Evolutionary conservation across 2,888 invertebrate genomes (phyloP).

Genomic region (Cantharis rufa): DNA sequence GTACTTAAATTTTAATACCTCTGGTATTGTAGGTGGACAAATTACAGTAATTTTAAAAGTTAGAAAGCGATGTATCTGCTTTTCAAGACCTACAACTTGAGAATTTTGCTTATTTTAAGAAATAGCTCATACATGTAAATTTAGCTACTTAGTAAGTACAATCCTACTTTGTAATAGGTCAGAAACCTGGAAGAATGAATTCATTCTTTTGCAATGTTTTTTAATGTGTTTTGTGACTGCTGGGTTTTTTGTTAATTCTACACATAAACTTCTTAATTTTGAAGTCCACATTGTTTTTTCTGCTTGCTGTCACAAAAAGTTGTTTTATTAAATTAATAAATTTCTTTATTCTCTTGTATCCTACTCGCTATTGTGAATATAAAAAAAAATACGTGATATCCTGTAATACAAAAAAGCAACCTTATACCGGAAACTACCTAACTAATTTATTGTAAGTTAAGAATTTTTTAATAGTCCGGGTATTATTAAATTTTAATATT

Average conservation of each 20-base stretch:
- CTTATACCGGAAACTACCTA: neutral
- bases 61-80: neutral
- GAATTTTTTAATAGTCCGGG: neutral
- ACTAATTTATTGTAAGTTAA: neutral
- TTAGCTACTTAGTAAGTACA: neutral
- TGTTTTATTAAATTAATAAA: neutral
- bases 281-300: neutral
- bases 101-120: neutral
- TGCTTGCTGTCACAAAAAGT: neutral
- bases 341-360: neutral
- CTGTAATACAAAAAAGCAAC: neutral
- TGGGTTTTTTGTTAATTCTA: neutral
- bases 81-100: neutral
- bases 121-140: neutral
- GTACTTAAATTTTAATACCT: neutral
- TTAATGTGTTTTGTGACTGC: neutral
- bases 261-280: neutral
- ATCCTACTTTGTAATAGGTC: neutral
- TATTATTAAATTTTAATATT: neutral
- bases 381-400: neutral
- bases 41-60: neutral
- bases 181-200: neutral
- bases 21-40: neutral
- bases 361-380: neutral
- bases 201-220: neutral